These are phyloP conservation scores for Oscheius myriophilus DNA, from an alignment of 2,888 invertebrate species.

Conservation along the genomic window DNA sequence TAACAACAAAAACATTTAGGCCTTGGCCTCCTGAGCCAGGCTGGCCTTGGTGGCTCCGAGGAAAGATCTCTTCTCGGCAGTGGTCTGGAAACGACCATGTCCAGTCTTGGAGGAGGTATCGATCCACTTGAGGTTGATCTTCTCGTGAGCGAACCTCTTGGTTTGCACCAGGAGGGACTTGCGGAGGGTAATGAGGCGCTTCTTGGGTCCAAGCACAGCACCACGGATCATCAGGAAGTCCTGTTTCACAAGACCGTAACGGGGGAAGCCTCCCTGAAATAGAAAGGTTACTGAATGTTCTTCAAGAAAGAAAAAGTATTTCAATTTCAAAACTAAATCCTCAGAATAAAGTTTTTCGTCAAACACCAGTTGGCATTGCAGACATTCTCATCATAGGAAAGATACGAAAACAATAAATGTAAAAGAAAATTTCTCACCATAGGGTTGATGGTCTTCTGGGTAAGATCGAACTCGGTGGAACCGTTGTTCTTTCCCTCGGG, in stretches of 20 bases:
- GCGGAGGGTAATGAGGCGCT: slow-evolving; percentile 92
- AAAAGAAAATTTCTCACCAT: slow-evolving; percentile 76
- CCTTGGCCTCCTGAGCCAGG: slow-evolving; percentile 55
- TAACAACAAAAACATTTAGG: slow-evolving; percentile 47
- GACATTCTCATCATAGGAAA: slow-evolving; percentile 51
- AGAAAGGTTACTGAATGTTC: not conserved
- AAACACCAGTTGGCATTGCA: slow-evolving; percentile 56
- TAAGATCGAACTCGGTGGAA: slow-evolving; percentile 93
- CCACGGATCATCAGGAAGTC: slow-evolving; percentile 98
- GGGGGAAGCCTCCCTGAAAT: slow-evolving; percentile 90
- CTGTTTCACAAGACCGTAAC: slow-evolving; percentile 98
- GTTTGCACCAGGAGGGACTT: slow-evolving; percentile 94
- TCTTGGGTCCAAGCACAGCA: slow-evolving; percentile 93
- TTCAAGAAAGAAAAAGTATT: too few species aligned
- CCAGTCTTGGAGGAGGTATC: slow-evolving; percentile 99
- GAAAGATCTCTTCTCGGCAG: slow-evolving; percentile 85
- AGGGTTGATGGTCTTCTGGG: slow-evolving; percentile 95
- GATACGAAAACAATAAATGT: slow-evolving; percentile 2
- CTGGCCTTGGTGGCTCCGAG: slow-evolving; percentile 70
- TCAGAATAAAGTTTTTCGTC: slow-evolving; percentile 42
- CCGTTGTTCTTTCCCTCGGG: slow-evolving; percentile 91
- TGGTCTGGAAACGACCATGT: slow-evolving; percentile 99
- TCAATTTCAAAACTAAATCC: slow-evolving; percentile 25
- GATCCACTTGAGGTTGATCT: slow-evolving; percentile 98
- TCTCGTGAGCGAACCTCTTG: slow-evolving; percentile 92